These are phyloP conservation scores for Rhinogobius similis DNA, from an alignment of 2,113 vertebrate genomes.

Conservation along the genomic window DNA sequence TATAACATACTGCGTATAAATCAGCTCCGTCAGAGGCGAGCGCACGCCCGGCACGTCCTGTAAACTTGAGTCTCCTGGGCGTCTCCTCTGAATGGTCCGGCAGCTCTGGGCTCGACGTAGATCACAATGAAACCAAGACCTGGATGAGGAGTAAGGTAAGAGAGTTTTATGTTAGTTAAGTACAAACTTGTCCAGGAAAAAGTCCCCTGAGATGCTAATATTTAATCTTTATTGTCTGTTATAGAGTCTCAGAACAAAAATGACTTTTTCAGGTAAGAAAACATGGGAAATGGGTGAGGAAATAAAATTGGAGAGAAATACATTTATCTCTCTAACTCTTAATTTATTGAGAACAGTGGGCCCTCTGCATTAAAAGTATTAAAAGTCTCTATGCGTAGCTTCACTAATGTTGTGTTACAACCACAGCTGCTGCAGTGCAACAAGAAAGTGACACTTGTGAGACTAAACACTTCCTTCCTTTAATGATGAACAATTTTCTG, in stretches of 20 bases:
- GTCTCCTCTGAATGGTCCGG: constrained; percentile 82
- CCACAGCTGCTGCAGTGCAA: too few species aligned
- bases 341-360: too few species aligned
- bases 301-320: too few species aligned
- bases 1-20: too few species aligned
- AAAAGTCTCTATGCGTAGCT: too few species aligned
- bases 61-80: constrained; percentile 54
- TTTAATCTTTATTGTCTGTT: constrained; percentile 25
- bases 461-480: neutral
- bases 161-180: neutral
- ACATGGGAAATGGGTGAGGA: too few species aligned
- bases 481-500: neutral
- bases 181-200: neutral
- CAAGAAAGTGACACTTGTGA: too few species aligned
- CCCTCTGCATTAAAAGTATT: too few species aligned
- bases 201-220: neutral
- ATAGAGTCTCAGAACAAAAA: constrained; percentile 69
- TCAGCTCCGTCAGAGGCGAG: constrained; percentile 51
- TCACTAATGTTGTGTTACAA: too few species aligned
- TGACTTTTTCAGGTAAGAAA: constrained; percentile 63
- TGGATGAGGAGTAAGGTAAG: constrained; percentile 80
- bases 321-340: too few species aligned
- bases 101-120: constrained; percentile 17
- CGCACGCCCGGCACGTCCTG: neutral
- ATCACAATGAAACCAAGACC: constrained; percentile 20